Conservation (phyloP, 1,140 invertebrate genomes). For the Euura saliciscinereae region DNA sequence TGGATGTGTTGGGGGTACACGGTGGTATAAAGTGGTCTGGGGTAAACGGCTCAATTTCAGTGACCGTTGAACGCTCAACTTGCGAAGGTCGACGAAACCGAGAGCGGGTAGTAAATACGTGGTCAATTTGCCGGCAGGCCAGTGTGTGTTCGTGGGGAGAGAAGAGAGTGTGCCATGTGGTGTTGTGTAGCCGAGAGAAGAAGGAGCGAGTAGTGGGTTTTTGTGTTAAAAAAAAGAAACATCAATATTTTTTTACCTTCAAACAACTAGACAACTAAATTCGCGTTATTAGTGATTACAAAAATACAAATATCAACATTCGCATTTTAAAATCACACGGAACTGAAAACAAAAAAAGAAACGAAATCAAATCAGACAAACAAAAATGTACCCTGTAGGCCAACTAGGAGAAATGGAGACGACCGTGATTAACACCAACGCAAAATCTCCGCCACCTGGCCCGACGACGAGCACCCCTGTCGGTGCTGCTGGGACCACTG, state of each 20-base stretch:
- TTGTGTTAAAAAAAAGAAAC: slow-evolving; percentile 42
- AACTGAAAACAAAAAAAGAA: too few relatives aligned
- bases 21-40: too few relatives aligned
- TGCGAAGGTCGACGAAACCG: too few relatives aligned
- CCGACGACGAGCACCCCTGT: slow-evolving; percentile 59
- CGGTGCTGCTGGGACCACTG: slow-evolving; percentile 51
- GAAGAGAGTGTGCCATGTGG: slow-evolving; percentile 29
- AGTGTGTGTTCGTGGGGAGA: slow-evolving; percentile 44
- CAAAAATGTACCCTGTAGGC: slow-evolving; percentile 61
- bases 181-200: slow-evolving; percentile 42
- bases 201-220: slow-evolving; percentile 37
- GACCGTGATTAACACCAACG: not conserved
- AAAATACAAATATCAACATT: slow-evolving; percentile 27
- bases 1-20: too few relatives aligned
- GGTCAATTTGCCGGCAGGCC: not conserved
- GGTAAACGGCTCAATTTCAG: too few relatives aligned
- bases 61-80: too few relatives aligned
- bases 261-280: too few relatives aligned
- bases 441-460: slow-evolving; percentile 53
- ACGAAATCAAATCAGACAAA: too few relatives aligned
- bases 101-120: too few relatives aligned
- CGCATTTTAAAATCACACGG: slow-evolving; percentile 20
- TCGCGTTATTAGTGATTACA: slow-evolving; percentile 46
- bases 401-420: slow-evolving; percentile 49
- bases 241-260: slow-evolving; percentile 31